Evolutionary conservation across 2,113 vertebrate genomes (phyloP).

Genomic region (Melanostigma gelatinosum): DNA sequence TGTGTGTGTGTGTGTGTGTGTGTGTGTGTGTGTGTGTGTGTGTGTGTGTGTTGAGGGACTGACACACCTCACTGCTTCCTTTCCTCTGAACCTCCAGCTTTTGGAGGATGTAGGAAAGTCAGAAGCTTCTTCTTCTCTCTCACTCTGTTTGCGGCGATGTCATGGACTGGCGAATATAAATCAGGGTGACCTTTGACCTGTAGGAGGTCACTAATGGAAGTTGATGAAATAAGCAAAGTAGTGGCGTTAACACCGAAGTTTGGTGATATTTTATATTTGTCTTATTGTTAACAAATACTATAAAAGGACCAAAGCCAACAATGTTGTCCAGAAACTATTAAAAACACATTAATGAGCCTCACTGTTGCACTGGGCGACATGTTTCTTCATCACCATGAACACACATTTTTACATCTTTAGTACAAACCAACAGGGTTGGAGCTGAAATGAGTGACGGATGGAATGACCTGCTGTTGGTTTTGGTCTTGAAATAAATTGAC

Average conservation of each 20-base stretch:
- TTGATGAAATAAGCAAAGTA: neutral
- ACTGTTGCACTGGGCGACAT: too few relatives aligned
- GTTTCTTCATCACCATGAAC: neutral
- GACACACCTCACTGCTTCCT: conserved; percentile 66
- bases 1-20: conserved; percentile 13
- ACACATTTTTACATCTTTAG: neutral
- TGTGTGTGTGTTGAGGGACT: neutral
- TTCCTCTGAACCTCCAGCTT: conserved; percentile 25
- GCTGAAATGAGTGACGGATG: too few relatives aligned
- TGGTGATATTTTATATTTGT: neutral
- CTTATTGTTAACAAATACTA: neutral
- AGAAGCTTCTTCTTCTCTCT: neutral
- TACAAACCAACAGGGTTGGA: too few relatives aligned
- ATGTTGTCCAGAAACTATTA: neutral
- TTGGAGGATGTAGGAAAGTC: neutral
- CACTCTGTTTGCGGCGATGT: conserved; percentile 16
- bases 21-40: neutral
- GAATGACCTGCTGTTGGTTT: too few relatives aligned
- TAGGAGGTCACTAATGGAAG: neutral
- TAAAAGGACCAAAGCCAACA: neutral
- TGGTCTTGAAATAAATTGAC: too few relatives aligned
- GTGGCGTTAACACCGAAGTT: too few relatives aligned
- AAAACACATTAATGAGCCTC: neutral
- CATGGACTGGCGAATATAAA: conserved; percentile 9
- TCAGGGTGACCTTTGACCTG: conserved; percentile 60